Evolutionary conservation across 2,113 vertebrate species (phyloP).

Genomic region (Camelus bactrianus): DNA sequence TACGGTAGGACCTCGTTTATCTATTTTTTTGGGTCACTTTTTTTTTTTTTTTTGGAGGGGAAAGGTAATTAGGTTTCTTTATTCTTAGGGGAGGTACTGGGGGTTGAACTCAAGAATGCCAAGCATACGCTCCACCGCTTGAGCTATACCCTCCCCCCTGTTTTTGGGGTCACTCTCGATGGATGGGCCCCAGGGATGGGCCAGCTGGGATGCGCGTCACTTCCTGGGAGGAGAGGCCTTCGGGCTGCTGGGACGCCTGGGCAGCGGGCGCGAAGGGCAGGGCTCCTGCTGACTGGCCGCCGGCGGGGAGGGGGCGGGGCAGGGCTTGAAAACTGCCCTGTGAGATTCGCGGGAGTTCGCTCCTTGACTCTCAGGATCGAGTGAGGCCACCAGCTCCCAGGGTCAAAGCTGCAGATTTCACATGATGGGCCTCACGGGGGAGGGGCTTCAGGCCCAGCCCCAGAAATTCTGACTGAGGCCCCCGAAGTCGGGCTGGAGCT

Average conservation of each 20-base stretch:
- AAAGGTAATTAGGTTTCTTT: too few relatives aligned
- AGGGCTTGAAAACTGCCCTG: neutral
- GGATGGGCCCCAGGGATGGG: fast-evolving
- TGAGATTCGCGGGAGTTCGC: neutral
- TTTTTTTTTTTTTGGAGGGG: too few relatives aligned
- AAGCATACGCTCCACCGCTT: too few relatives aligned
- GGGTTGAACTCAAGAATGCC: too few relatives aligned
- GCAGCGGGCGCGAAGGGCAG: neutral
- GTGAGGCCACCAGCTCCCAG: neutral
- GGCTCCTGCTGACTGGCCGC: neutral
- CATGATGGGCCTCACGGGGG: fast-evolving
- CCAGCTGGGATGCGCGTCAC: neutral
- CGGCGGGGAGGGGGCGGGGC: neutral
- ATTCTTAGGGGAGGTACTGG: too few relatives aligned
- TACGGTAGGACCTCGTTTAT: too few relatives aligned
- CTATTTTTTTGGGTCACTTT: too few relatives aligned
- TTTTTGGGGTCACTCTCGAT: neutral
- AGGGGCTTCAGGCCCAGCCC: neutral
- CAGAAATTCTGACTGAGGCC: fast-evolving
- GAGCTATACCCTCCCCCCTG: too few relatives aligned
- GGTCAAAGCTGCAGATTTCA: neutral
- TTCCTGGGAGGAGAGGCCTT: neutral
- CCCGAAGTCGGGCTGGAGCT: fast-evolving
- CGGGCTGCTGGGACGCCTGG: neutral
- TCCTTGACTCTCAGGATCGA: neutral